Evolutionary conservation across 2,113 vertebrate species (phyloP).

Genomic region (Parus major): DNA sequence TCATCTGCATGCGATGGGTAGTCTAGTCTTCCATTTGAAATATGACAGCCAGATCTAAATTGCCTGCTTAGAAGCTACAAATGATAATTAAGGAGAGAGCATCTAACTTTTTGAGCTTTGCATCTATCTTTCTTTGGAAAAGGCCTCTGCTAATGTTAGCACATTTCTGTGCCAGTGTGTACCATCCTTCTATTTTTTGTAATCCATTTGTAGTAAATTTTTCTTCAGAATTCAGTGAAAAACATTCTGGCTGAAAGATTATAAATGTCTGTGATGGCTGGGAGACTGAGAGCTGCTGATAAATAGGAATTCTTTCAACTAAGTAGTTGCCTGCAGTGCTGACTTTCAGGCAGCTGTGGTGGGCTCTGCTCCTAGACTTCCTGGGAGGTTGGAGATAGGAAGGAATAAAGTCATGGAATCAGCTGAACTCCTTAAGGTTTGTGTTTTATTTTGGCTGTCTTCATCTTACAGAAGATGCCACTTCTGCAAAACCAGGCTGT

Average conservation of each 20-base stretch:
- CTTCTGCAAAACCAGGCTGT: neutral
- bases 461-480: neutral
- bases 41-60: slow-evolving; percentile 31
- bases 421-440: neutral
- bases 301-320: neutral
- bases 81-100: slow-evolving; percentile 9
- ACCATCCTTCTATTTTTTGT: neutral
- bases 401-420: neutral
- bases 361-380: neutral
- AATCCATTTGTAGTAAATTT: neutral
- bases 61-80: slow-evolving; percentile 34
- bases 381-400: neutral
- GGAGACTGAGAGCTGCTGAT: neutral
- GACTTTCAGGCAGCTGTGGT: neutral
- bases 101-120: neutral
- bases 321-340: neutral
- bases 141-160: neutral
- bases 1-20: neutral
- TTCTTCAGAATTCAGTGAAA: neutral
- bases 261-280: neutral
- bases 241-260: neutral
- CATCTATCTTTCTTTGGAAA: neutral
- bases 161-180: neutral
- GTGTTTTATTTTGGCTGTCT: neutral
- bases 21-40: neutral